Evolutionary conservation across 2,113 vertebrate genomes (phyloP).

Genomic region (Galemys pyrenaicus): DNA sequence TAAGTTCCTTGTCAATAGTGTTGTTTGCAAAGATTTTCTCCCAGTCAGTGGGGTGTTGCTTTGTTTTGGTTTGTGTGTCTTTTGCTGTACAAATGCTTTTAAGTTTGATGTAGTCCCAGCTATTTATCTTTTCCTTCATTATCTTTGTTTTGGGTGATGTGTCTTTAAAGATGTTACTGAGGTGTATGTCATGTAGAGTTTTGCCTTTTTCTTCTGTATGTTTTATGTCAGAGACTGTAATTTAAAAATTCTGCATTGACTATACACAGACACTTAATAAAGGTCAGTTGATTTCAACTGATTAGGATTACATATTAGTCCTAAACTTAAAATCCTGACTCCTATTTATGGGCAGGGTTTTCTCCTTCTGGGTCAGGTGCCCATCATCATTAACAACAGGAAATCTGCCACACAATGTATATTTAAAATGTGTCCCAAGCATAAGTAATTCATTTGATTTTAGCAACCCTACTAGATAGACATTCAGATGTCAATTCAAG

Average conservation of each 20-base stretch:
- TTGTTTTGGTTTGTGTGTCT: no score
- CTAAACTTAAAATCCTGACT: background rate
- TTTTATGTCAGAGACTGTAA: background rate
- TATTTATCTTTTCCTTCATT: no score
- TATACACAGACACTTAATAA: background rate
- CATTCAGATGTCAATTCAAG: background rate
- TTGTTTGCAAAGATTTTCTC: no score
- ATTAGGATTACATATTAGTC: slow-evolving; percentile 13
- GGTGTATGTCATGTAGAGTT: no score
- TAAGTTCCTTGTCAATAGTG: no score
- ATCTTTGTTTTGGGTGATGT: no score
- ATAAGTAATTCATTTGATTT: background rate
- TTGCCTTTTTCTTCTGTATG: no score
- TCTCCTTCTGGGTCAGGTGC: background rate
- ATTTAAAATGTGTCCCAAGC: background rate
- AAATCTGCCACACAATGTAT: background rate
- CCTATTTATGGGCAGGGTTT: background rate
- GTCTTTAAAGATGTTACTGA: no score
- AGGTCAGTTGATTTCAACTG: background rate
- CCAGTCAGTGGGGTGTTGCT: no score
- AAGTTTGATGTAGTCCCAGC: no score
- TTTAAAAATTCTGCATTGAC: background rate
- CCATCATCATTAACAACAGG: background rate
- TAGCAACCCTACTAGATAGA: background rate
- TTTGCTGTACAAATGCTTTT: no score